A percentile compares a stretch with the other conserved stretches of the same genome.
phyloP scores from a whole-genome alignment of 2,888 invertebrate species.

The Crepidodera aurea region DNA sequence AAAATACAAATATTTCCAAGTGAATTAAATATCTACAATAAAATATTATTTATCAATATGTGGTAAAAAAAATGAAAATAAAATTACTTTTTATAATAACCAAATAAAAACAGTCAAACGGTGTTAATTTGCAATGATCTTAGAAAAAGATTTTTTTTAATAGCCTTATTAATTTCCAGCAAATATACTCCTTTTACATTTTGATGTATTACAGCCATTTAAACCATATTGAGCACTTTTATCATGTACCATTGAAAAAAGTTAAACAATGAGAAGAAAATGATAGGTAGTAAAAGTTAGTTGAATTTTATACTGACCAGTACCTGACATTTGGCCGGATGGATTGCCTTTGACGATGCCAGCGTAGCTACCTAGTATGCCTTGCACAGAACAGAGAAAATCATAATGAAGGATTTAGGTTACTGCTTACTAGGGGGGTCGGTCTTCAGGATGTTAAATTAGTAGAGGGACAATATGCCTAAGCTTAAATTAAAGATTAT shows the following conservation, averaged over 20 bases:
- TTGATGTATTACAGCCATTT: no score
- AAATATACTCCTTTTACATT: no score
- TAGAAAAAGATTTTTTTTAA: no score
- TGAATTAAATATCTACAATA: no score
- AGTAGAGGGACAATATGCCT: constrained; percentile 4
- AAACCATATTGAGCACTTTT: no score
- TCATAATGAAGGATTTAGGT: constrained; percentile 54
- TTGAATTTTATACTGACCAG: constrained; percentile 65
- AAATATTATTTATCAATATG: no score
- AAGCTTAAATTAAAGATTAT: constrained; percentile 21
- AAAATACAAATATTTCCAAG: no score
- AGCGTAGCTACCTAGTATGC: constrained; percentile 80
- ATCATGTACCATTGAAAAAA: neutral
- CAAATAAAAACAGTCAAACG: no score
- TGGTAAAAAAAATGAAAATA: no score
- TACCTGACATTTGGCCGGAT: constrained; percentile 88
- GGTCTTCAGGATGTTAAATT: constrained; percentile 37
- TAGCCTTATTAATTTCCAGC: no score
- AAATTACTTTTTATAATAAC: no score
- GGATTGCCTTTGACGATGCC: constrained; percentile 88
- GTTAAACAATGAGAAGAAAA: constrained; percentile 12
- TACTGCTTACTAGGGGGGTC: constrained; percentile 51
- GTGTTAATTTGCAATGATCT: no score
- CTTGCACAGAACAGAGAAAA: constrained; percentile 62
- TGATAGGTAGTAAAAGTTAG: constrained; percentile 35